These are phyloP conservation scores for Hypercompe scribonia DNA, from an alignment of 2,888 invertebrate species.

Conservation along the genomic window DNA sequence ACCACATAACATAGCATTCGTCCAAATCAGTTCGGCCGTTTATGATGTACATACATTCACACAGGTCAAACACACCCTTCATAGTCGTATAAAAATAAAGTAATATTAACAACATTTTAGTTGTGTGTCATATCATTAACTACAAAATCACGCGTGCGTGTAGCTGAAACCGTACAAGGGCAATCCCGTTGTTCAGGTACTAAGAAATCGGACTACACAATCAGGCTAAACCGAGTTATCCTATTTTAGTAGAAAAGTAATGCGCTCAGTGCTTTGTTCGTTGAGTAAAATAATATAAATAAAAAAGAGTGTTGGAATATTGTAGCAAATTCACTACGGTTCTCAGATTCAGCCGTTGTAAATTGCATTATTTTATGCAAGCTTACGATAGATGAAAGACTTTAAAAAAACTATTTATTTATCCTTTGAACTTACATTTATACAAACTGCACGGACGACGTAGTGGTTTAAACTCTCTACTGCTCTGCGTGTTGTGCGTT, in stretches of 20 bases:
- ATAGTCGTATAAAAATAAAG: not conserved
- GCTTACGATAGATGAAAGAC: not conserved
- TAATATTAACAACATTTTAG: not conserved
- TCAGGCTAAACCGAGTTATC: slow-evolving; percentile 47
- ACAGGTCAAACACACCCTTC: not conserved
- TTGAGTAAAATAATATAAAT: slow-evolving; percentile 12
- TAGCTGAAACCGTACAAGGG: slow-evolving; percentile 45
- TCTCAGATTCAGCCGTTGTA: not conserved
- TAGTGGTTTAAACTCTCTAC: no score
- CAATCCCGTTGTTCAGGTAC: slow-evolving; percentile 32
- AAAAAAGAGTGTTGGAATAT: not conserved
- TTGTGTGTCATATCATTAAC: slow-evolving; percentile 21
- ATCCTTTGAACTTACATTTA: not conserved
- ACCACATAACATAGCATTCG: no score
- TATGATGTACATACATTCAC: not conserved
- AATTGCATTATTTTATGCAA: not conserved
- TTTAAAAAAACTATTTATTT: not conserved
- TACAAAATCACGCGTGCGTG: slow-evolving; percentile 29
- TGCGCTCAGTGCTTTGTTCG: slow-evolving; percentile 32
- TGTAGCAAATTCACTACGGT: not conserved
- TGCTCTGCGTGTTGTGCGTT: no score
- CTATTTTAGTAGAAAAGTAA: slow-evolving; percentile 48
- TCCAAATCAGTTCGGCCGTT: no score
- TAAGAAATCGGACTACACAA: slow-evolving; percentile 54
- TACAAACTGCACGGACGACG: no score